phyloP scores from a whole-genome alignment of 1,140 invertebrate genomes.

The Coptotermes formosanus region DNA sequence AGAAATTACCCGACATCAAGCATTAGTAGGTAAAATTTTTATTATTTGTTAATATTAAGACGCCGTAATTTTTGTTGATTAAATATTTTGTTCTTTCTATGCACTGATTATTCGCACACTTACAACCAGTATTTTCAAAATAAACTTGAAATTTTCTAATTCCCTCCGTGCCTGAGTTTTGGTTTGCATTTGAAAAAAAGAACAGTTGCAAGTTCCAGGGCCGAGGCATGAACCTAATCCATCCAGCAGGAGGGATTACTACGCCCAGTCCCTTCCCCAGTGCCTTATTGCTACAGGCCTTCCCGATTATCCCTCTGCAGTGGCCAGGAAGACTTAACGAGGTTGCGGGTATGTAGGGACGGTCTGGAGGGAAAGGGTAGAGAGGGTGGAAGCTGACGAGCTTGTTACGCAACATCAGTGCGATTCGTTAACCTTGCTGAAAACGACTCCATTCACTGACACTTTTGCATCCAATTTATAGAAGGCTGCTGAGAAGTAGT shows the following conservation, averaged over 20 bases:
- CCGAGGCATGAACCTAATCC: not conserved
- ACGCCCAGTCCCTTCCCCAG: not conserved
- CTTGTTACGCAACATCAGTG: conserved; percentile 31
- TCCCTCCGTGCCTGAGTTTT: no score
- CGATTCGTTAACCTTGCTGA: conserved; percentile 33
- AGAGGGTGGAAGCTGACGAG: conserved; percentile 15
- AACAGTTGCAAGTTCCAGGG: not conserved
- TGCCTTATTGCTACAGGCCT: not conserved
- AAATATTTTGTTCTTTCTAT: no score
- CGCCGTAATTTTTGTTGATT: no score
- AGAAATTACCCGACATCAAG: no score
- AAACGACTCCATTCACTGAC: conserved; percentile 26
- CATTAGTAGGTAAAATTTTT: no score
- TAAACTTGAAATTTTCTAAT: no score
- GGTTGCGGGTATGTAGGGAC: not conserved
- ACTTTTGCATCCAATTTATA: conserved; percentile 34
- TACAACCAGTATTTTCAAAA: no score
- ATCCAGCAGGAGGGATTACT: not conserved
- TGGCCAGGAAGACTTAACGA: not conserved
- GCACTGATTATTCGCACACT: no score
- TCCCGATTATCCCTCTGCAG: not conserved
- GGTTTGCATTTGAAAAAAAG: not conserved
- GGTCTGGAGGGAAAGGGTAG: not conserved
- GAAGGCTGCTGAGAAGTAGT: not conserved
- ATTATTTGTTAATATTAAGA: no score